A percentile compares a stretch with the other conserved stretches of the same genome.
phyloP scores from a whole-genome alignment of 1,140 invertebrate species.

The Monomorium pharaonis region DNA sequence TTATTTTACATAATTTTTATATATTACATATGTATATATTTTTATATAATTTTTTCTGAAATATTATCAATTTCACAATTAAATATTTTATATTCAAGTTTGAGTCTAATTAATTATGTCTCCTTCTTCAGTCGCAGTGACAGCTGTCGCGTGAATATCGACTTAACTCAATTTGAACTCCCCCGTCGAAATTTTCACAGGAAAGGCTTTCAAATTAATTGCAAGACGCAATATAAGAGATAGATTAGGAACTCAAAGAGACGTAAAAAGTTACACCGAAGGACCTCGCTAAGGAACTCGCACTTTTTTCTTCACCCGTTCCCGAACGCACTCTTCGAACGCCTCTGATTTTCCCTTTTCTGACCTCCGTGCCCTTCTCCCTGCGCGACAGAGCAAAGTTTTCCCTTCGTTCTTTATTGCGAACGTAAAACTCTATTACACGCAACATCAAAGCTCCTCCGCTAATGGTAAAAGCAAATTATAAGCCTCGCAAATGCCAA shows the following conservation, averaged over 20 bases:
- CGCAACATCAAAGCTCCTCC: conserved; percentile 70
- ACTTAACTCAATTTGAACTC: conserved; percentile 57
- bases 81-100: neutral
- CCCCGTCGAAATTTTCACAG: conserved; percentile 52
- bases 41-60: neutral
- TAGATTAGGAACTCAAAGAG: conserved; percentile 72
- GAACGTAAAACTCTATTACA: conserved; percentile 70
- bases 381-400: conserved; percentile 24
- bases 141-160: conserved; percentile 1
- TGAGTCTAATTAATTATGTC: neutral
- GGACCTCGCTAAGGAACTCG: conserved; percentile 7
- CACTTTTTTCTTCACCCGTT: neutral
- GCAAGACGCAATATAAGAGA: conserved; percentile 62
- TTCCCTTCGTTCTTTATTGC: conserved; percentile 43
- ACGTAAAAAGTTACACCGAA: conserved; percentile 56
- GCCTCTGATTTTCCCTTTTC: conserved; percentile 24
- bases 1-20: neutral
- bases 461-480: conserved; percentile 24
- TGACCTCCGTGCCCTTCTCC: neutral
- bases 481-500: neutral
- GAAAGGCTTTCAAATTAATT: conserved; percentile 76
- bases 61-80: neutral
- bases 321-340: conserved; percentile 14
- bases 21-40: neutral
- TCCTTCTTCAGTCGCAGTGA: neutral